Evolutionary conservation across 2,888 invertebrate genomes (phyloP).

Genomic region (Phanerotoma sp.): DNA sequence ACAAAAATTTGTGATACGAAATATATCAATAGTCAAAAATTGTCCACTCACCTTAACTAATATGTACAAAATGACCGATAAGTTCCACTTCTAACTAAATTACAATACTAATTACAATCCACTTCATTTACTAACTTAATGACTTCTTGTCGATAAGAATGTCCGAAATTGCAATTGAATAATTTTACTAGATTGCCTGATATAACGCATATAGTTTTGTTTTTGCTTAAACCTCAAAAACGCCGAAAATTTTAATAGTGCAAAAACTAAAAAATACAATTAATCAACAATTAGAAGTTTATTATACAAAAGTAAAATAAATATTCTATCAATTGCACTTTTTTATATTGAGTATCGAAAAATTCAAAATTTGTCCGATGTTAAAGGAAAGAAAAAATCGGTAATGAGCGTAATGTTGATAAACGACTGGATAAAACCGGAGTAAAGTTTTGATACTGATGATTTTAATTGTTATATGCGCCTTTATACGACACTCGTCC

Average conservation of each 20-base stretch:
- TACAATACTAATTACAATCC: too few species aligned
- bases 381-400: constrained; percentile 2
- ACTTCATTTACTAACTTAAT: too few species aligned
- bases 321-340: too few species aligned
- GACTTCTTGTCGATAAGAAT: constrained; percentile 42
- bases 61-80: too few species aligned
- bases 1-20: too few species aligned
- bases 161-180: constrained; percentile 61
- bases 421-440: constrained; percentile 38
- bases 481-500: constrained; percentile 49
- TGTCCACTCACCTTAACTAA: too few species aligned
- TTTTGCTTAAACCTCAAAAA: constrained; percentile 10
- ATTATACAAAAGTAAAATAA: too few species aligned
- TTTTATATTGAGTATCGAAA: background rate
- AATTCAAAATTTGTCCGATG: background rate
- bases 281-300: background rate
- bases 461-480: constrained; percentile 53
- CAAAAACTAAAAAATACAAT: background rate
- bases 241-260: background rate
- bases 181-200: constrained; percentile 56
- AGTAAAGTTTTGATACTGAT: constrained; percentile 49
- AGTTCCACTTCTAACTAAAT: too few species aligned
- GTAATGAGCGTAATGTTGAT: background rate
- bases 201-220: constrained; percentile 51
- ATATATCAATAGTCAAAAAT: too few species aligned